Percentiles rank a stretch among this genome's conserved stretches.
phyloP scores from a whole-genome alignment of 2,797 vertebrate species.

The Micrastur ruficollis region DNA sequence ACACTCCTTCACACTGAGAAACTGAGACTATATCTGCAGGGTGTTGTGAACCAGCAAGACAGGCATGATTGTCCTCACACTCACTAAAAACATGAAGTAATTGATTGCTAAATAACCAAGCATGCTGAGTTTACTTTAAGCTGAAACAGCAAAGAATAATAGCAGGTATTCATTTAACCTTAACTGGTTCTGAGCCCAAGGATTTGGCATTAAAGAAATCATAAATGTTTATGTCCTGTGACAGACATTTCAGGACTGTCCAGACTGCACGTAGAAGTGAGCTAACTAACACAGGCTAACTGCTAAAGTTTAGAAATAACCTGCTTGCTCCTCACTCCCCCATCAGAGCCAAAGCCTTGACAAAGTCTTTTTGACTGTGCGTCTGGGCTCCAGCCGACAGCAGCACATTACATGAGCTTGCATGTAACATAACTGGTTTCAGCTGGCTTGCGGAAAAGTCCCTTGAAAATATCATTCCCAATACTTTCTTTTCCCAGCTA shows the following conservation, averaged over 20 bases:
- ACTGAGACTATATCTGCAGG: not conserved
- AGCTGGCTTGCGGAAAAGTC: not conserved
- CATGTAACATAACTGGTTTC: not conserved
- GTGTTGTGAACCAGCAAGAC: not conserved
- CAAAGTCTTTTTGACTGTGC: not conserved
- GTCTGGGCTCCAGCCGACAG: not conserved
- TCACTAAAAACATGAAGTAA: not conserved
- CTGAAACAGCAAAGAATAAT: not conserved
- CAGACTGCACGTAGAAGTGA: not conserved
- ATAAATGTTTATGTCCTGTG: conserved; percentile 12
- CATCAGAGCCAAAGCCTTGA: conserved; percentile 11
- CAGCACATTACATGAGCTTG: not conserved
- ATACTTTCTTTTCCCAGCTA: not conserved
- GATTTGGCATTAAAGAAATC: not conserved
- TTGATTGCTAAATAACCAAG: not conserved
- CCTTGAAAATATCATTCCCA: not conserved
- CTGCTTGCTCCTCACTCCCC: not conserved
- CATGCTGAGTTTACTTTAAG: not conserved
- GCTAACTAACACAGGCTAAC: not conserved
- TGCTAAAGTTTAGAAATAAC: conserved; percentile 31
- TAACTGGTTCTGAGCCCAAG: not conserved
- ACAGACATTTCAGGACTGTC: conserved; percentile 14
- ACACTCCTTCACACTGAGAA: not conserved
- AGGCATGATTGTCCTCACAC: not conserved
- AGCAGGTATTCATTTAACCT: conserved; percentile 7